Evolutionary conservation across 2,113 vertebrate species (phyloP).

Genomic region (Ellobius talpinus): DNA sequence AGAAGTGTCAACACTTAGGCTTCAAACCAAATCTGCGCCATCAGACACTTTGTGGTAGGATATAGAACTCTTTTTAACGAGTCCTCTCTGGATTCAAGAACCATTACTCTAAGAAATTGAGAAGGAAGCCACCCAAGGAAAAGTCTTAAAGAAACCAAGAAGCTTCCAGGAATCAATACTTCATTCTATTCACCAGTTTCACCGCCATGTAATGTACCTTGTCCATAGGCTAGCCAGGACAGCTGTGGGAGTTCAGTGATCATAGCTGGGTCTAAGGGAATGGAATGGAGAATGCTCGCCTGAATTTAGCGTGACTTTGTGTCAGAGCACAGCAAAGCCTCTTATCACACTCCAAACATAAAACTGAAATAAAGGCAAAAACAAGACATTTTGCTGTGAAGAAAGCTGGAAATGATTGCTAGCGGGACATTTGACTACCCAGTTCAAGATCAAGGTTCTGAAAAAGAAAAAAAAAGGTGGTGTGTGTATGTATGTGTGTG

Average conservation of each 20-base stretch:
- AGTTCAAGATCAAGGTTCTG: not conserved
- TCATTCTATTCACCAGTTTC: not conserved
- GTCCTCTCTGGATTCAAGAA: not conserved
- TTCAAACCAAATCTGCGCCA: not conserved
- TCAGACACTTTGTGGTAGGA: not conserved
- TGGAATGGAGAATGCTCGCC: not conserved
- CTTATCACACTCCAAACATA: not conserved
- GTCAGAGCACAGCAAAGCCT: not conserved
- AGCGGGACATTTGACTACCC: not conserved
- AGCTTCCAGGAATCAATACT: not conserved
- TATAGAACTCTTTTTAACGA: constrained; percentile 30
- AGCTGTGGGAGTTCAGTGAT: not conserved
- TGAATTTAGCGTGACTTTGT: not conserved
- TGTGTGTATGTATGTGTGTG: not conserved
- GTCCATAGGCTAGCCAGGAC: not conserved
- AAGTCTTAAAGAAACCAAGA: not conserved
- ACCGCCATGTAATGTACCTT: not conserved
- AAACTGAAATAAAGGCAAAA: not conserved
- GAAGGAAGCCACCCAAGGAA: not conserved
- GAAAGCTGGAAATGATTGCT: not conserved
- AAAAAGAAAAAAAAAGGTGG: not conserved
- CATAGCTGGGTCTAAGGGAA: not conserved
- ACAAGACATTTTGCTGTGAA: not conserved
- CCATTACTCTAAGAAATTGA: not conserved
- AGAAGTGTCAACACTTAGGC: not conserved